Evolutionary conservation across 1,140 invertebrate species (phyloP).

Genomic region (Cyclina sinensis): DNA sequence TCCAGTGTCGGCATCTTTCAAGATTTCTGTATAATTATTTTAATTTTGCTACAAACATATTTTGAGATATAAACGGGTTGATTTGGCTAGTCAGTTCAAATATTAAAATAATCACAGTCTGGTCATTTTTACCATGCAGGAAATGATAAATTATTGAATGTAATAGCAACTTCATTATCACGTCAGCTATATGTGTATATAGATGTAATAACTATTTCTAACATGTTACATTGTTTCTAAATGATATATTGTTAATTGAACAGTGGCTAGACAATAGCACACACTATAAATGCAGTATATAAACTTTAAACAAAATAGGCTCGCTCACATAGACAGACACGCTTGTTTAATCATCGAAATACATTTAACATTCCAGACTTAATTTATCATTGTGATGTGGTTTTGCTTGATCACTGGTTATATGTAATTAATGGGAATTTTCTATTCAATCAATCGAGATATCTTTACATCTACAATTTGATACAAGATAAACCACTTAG

Average conservation of each 20-base stretch:
- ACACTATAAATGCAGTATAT: not conserved
- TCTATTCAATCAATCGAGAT: constrained; percentile 3
- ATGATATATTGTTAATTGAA: constrained; percentile 38
- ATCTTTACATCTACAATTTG: constrained; percentile 32
- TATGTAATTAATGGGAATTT: not conserved
- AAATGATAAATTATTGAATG: not conserved
- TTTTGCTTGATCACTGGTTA: not conserved
- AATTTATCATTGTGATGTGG: constrained; percentile 10
- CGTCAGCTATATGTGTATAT: not conserved
- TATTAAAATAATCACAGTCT: too few relatives aligned
- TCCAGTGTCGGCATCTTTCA: too few relatives aligned
- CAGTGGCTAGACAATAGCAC: not conserved
- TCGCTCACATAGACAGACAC: not conserved
- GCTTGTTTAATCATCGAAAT: constrained; percentile 8
- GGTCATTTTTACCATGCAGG: too few relatives aligned
- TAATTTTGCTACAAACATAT: too few relatives aligned
- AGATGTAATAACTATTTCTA: not conserved
- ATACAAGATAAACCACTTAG: constrained; percentile 44
- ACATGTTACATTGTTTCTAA: not conserved
- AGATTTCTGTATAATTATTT: too few relatives aligned
- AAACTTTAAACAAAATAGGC: not conserved
- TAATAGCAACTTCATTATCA: not conserved
- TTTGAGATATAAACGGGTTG: too few relatives aligned
- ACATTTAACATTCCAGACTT: constrained; percentile 20
- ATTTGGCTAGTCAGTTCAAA: too few relatives aligned